Evolutionary conservation across 1,140 invertebrate genomes (phyloP).

Genomic region (Neoseiulus cucumeris): DNA sequence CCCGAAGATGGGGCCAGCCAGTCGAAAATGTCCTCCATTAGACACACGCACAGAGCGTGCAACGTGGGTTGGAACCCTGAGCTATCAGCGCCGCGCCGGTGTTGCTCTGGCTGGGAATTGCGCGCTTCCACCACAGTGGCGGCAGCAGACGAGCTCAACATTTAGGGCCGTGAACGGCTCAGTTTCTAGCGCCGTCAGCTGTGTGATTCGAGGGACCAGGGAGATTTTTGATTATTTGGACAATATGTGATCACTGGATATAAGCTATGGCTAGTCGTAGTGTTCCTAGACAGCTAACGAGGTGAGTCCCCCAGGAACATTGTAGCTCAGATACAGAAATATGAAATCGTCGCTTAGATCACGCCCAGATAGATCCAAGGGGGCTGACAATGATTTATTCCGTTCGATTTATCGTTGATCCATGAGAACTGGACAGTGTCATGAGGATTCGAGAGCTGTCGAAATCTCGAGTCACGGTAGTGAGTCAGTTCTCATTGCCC

Average conservation of each 20-base stretch:
- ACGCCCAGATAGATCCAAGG: neutral
- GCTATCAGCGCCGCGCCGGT: no score
- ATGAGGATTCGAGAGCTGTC: neutral
- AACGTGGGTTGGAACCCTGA: no score
- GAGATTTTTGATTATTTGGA: neutral
- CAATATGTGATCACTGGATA: neutral
- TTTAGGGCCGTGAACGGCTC: neutral
- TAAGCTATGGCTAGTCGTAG: slow-evolving; percentile 8
- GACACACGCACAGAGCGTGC: no score
- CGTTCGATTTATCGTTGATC: neutral
- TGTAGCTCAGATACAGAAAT: neutral
- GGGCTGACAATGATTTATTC: neutral
- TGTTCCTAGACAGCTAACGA: neutral
- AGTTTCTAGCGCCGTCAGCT: neutral
- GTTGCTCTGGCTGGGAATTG: no score
- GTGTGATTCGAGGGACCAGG: neutral
- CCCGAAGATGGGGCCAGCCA: no score
- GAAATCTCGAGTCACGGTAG: neutral
- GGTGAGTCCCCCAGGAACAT: neutral
- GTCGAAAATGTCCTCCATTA: no score
- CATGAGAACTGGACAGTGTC: neutral
- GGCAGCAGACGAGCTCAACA: neutral
- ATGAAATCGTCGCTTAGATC: neutral
- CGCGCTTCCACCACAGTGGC: no score
- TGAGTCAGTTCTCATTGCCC: neutral